Conservation (phyloP, 2,113 vertebrate genomes). For the Zosterops lateralis region DNA sequence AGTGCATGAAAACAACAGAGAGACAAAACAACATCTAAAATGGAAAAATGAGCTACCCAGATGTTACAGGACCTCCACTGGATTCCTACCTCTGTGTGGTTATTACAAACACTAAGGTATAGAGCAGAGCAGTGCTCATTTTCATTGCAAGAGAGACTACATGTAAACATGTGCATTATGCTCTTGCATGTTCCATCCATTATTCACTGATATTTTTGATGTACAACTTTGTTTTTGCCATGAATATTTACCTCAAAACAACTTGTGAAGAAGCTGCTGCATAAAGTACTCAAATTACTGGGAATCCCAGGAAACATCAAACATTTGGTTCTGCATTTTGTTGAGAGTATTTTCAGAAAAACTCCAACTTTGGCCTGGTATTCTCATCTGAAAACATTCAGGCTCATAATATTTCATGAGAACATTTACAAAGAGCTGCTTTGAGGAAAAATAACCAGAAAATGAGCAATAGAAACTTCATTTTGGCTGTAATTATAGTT, state of each 20-base stretch:
- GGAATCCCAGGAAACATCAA: background rate
- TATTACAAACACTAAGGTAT: background rate
- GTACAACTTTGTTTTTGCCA: background rate
- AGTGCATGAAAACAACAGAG: background rate
- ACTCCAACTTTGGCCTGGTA: background rate
- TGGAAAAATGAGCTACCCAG: background rate
- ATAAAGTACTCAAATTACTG: background rate
- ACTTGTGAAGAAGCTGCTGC: background rate
- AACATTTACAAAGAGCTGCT: background rate
- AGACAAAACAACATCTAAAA: background rate
- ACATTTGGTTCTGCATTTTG: background rate
- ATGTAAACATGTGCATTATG: background rate
- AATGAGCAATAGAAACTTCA: background rate
- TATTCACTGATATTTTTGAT: background rate
- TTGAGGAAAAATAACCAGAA: background rate
- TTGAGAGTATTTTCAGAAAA: background rate
- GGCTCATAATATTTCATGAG: background rate
- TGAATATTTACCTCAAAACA: background rate
- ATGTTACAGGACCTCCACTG: background rate
- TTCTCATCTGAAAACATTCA: slow-evolving; percentile 9
- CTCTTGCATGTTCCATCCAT: background rate
- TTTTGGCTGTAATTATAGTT: background rate
- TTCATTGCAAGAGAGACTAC: background rate
- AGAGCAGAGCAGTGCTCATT: background rate
- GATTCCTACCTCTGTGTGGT: background rate